Evolutionary conservation across 2,888 invertebrate genomes (phyloP), one percentile per base, ranked within the genome.

Genomic region (Brenthis daphne): DNA sequence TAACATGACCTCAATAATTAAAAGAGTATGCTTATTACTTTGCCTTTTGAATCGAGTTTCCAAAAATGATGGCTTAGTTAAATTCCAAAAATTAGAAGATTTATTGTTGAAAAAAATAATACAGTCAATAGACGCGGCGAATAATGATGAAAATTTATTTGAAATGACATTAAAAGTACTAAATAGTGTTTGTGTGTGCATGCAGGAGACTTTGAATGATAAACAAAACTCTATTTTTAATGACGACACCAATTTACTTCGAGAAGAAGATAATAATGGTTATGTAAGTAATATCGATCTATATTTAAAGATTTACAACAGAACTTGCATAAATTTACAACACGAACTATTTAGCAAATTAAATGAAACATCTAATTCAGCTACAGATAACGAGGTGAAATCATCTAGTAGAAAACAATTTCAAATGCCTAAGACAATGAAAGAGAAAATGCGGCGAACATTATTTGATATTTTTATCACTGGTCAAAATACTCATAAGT

Each of bases 101-200:
- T 79, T 83, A 16, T 73, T 87, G 69, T 73, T 89, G 24, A 73
- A 77, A 72, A 86, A 87, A 69, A 83, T 90, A 61, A 75, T 90
- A 14, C 77, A 86, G 70, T 80, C 84, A 0, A 82, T 90, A 29
- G 87, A 91, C 53, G 80, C 78, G n/a, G 85, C 86, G 0, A 80
- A 77, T 0, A 85, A 77, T 77, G 83, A 90, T 58, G 82, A 86
- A 72, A 82, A 84, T 75, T 79, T 90, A 37, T 80, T 86, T 37
- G 79, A 87, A 65, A 83, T 86, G 47, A 88, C 89, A 0, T 71
- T 87, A 29, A 85, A 85, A 73, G 74, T 91, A n/a, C 76, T 92
- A n/a, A 82, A 83, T 68, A 85, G 85, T 76, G 76, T 91, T 54
- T 91, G 92, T 77, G 71, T 75, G 51, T 91, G 91, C 74, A 87